Base-by-base conservation (phyloP, 2,113 vertebrate species). In the Etia nguti region DNA sequence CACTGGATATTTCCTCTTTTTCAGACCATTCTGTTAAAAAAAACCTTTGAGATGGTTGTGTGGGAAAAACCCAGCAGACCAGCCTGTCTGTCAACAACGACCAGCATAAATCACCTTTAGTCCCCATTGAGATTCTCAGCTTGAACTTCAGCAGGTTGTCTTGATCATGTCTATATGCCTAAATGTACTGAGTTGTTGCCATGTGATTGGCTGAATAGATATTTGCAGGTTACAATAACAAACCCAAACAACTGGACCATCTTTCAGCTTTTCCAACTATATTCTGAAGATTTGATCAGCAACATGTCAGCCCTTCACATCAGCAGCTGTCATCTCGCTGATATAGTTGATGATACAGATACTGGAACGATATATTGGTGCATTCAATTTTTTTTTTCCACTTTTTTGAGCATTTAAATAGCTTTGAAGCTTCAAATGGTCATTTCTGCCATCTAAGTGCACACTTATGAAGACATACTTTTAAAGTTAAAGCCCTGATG, bases 211-310 rank as follows among this genome's bases (percentile, higher is more conserved):
- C 65, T 70, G 38, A 70, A 24, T 41, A 43, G 65, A 43, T 43
- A 70, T 43, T 43, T 70, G 22, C 38, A 24, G n/a, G 38, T 70
- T 16, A 68, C 15, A 38, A 38, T 38, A 60, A 60, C 15, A 60
- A 60, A 60, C 56, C 55, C 55, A 60, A 60, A 60, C 8, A 60
- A 6, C 16, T 34, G 29, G 20, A 60, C 57, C 0, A 3, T 34
- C 34, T 68, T 38, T 68, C 10, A 68, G 62, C 62, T 68, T 11
- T 38, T 68, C 62, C 20, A 26, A 48, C 68, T 26, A 73, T 18
- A 24, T 73, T 41, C 46, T 26, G 41, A 75, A 75, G 9, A 75
- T 16, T 18, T 48, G 16, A 29, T 26, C 48, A 18, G 6, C 48
- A 50, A 50, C 16, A 48, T 48, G 3, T 48, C 6, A 8, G 16